phyloP scores from a whole-genome alignment of 2,113 vertebrate species.

The Euleptes europaea region DNA sequence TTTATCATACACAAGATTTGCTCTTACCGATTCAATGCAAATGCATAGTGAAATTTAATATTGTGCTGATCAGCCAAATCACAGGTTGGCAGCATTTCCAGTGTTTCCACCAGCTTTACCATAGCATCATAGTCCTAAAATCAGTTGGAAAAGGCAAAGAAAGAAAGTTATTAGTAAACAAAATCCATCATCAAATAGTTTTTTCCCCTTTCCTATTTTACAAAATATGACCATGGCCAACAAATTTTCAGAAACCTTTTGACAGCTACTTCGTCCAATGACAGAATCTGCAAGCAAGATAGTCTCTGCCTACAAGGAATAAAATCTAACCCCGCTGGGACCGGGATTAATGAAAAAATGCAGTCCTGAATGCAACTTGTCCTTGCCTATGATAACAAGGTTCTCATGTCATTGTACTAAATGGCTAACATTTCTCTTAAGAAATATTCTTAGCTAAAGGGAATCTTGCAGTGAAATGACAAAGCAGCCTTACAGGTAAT shows the following conservation, averaged over 20 bases:
- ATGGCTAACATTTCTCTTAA: not conserved
- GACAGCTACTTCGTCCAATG: not conserved
- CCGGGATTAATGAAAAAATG: not conserved
- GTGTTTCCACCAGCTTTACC: constrained; percentile 93
- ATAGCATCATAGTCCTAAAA: constrained; percentile 93
- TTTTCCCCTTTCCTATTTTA: not conserved
- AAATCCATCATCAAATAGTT: not conserved
- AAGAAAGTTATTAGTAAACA: constrained; percentile 18
- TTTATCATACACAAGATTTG: not conserved
- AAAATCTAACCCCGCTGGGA: not conserved
- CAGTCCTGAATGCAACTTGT: not conserved
- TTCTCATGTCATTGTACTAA: not conserved
- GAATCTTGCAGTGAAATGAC: not conserved
- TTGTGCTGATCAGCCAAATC: constrained; percentile 91
- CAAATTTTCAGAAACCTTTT: not conserved
- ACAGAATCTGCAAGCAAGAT: not conserved
- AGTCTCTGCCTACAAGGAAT: not conserved
- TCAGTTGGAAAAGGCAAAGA: constrained; percentile 19
- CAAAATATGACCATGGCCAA: not conserved
- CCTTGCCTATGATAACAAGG: not conserved
- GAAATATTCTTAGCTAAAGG: too few relatives aligned
- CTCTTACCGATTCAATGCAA: constrained; percentile 92
- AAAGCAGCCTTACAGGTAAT: not conserved
- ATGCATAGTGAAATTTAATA: constrained; percentile 96
- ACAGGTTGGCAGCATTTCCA: constrained; percentile 92